Evolutionary conservation across 2,113 vertebrate genomes (phyloP).

Genomic region (Myodes glareolus): DNA sequence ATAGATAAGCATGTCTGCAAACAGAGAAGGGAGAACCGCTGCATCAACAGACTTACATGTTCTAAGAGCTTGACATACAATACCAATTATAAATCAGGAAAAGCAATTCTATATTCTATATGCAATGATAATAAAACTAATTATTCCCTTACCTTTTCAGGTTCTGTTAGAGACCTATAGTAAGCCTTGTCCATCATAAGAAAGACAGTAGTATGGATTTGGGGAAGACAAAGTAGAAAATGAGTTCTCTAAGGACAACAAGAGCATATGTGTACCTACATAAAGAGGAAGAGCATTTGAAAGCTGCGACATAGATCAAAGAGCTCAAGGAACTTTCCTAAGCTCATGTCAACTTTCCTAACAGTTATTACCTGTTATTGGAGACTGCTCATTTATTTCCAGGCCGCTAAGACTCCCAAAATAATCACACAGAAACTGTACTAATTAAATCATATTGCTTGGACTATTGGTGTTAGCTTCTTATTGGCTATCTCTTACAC

Average conservation of each 20-base stretch:
- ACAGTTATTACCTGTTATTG: too few species aligned
- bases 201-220: not conserved
- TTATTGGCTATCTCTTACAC: too few species aligned
- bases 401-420: too few species aligned
- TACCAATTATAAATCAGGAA: not conserved
- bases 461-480: too few species aligned
- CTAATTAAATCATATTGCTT: too few species aligned
- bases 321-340: not conserved
- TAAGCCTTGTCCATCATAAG: not conserved
- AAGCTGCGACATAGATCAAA: constrained; percentile 30
- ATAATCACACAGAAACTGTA: too few species aligned
- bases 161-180: not conserved
- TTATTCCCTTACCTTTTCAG: not conserved
- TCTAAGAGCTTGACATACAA: not conserved
- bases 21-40: not conserved
- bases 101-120: not conserved
- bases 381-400: too few species aligned
- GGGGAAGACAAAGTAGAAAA: not conserved
- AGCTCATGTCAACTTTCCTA: not conserved
- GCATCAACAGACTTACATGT: not conserved
- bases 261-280: not conserved
- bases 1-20: not conserved
- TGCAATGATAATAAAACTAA: not conserved
- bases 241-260: constrained; percentile 34
- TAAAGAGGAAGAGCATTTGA: constrained; percentile 52